phyloP scores from a whole-genome alignment of 35 echinoderm and acorn worm species.

The Hemicentrotus pulcherrimus region DNA sequence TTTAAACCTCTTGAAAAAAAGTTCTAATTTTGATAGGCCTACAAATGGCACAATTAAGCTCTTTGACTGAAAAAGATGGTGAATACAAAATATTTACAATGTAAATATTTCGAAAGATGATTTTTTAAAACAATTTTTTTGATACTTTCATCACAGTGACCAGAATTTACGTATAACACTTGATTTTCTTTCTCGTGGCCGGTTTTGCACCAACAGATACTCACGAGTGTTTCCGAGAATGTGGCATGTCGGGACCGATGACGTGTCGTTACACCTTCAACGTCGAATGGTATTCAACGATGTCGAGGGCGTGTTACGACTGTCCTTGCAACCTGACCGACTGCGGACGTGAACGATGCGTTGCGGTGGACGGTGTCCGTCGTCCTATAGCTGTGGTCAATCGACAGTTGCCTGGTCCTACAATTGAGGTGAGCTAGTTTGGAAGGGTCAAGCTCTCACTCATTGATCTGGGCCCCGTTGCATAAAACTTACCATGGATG shows the following conservation, averaged over 20 bases:
- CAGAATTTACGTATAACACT: not conserved
- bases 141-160: no score
- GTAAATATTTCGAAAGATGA: no score
- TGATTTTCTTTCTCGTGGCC: not conserved
- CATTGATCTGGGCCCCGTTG: no score
- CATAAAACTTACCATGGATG: no score
- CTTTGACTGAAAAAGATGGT: no score
- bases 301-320: conserved; percentile 78
- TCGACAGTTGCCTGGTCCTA: conserved; percentile 65
- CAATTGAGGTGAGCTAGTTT: conserved; percentile 57
- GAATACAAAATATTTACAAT: no score
- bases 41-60: no score
- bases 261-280: conserved; percentile 64
- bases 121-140: no score
- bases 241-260: not conserved
- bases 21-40: no score
- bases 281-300: conserved; percentile 82
- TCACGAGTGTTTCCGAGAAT: conserved; percentile 23
- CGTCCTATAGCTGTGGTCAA: conserved; percentile 66
- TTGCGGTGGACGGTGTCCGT: conserved; percentile 59
- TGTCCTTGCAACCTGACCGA: conserved; percentile 70
- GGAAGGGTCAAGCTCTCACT: no score
- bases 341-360: conserved; percentile 64
- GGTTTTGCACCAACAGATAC: not conserved
- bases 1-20: no score